phyloP scores from a whole-genome alignment of 2,888 invertebrate species.

The Trachelus stipa region DNA sequence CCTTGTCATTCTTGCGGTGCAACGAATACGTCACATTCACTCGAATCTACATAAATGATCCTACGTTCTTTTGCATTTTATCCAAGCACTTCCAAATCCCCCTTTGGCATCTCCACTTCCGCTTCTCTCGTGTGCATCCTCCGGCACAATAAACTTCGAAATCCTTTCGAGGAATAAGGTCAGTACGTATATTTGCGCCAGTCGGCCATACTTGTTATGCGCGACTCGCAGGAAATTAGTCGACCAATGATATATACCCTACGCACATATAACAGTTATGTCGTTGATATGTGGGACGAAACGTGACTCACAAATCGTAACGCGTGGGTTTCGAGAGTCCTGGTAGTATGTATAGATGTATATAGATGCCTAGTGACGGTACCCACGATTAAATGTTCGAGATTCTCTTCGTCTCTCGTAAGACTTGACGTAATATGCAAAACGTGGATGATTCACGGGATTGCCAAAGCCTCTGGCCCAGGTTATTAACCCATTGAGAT shows the following conservation, averaged over 20 bases:
- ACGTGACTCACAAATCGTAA: conserved; percentile 42
- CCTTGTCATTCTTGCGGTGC: background rate
- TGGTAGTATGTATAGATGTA: background rate
- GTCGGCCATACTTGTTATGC: conserved; percentile 38
- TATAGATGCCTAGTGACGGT: background rate
- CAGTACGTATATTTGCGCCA: background rate
- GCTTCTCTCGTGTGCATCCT: background rate
- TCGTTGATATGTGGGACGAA: conserved; percentile 51
- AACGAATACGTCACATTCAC: background rate
- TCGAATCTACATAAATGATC: background rate
- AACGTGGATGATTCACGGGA: conserved; percentile 29
- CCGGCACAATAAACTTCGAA: conserved; percentile 35
- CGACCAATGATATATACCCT: conserved; percentile 17
- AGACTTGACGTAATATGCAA: conserved; percentile 33
- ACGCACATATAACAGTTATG: conserved; percentile 19
- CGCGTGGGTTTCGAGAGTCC: conserved; percentile 19
- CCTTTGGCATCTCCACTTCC: background rate
- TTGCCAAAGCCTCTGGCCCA: conserved; percentile 14
- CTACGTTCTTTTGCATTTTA: background rate
- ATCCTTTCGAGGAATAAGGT: conserved; percentile 33
- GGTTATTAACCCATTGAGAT: conserved; percentile 27
- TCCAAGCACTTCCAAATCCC: background rate
- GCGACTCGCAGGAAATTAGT: conserved; percentile 46
- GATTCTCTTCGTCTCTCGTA: conserved; percentile 23
- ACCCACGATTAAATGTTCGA: conserved; percentile 32